Evolutionary conservation across 2,113 vertebrate species (phyloP), one percentile per base, ranked within the genome.

Genomic region (Urocolius indicus): DNA sequence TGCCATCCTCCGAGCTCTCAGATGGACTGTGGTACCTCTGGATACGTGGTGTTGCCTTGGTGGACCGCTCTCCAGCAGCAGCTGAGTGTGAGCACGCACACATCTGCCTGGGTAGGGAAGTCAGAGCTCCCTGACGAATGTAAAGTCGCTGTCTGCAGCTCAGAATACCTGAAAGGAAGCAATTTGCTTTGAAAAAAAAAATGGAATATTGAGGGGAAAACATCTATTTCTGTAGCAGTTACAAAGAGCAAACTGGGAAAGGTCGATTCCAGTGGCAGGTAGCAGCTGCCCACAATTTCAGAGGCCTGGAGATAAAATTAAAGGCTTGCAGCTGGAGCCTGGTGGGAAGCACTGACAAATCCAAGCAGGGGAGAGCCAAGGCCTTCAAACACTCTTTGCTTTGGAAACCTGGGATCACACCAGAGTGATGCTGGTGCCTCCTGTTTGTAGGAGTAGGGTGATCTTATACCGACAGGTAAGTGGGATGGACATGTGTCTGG

Each of bases 111-210:
- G 49, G 9, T 57, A 69, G 72, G 68, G 75, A 90, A 68, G 68
- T 18, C 68, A 62, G 45, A 69, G 68, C 55, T 5, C 65, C 61
- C 78, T 68, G 84, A 41, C 73, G 43, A 51, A 22, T 55, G 48
- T 22, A 8, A 74, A 36, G 41, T 66, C n/a, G 58, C 43, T 57
- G 26, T 30, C 26, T 61, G 5, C 10, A 38, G 55, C 43, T 72
- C 18, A 58, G 54, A 57, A 69, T 32, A 68, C 38, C 92, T 76
- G 65, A 76, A 79, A 69, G 72, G 85, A 84, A 87, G 81, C 58
- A 54, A 3, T 92, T 85, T 43, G 46, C 87, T 93, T 71, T 61
- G 81, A 79, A 85, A 82, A 83, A 85, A 79, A 85, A 82, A 83
- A 85, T 74, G 41, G 87, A 94, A 63, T 90, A 49, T 55, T 77